Base-by-base conservation (phyloP, 2,888 invertebrate genomes). In the Periphyllus acericola region DNA sequence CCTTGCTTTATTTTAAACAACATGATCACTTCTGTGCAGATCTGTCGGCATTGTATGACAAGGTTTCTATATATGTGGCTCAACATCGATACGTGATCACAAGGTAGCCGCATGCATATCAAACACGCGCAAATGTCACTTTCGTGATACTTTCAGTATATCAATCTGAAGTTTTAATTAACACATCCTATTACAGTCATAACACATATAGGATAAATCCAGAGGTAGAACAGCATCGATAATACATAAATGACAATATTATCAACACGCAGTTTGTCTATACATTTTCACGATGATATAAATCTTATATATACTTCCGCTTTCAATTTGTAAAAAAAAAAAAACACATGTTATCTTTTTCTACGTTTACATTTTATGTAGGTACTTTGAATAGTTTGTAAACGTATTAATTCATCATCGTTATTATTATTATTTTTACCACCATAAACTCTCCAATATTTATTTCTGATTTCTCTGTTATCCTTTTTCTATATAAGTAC, bases 171-270 rank as follows among this genome's bases (percentile, higher is more conserved):
- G 66, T 84, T 68, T 25, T 78, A 68, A 85, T 85, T 78, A 78
- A 78, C 78, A 85, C 84, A 68, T 78, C 84, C 84, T 85, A 78
- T 68, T 85, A 84, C 66, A 84, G 84, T 76, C 55, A 76, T 32
- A 40, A 66, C 29, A 76, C 21, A 75, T 32, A 32, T 40, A 74
- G 66, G 29, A 60, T 76, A 21, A 40, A 60, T 60, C 68, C 40
- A 40, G 17, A 36, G 55, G 21, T 55, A 74, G n/a, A 55, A 55
- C 34, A 52, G 34, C 40, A n/a, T 25, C 32, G 21, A 79, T n/a
- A n/a, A 46, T 72, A 83, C 4, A 34, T 46, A 83, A 34, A 72
- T 81, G 40, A 80, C 36, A 80, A 66, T 82, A 71, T 82, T 71
- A 46, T 46, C 11, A 66, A 19, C 9, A 66, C 66, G 55, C n/a